Conservation (phyloP, 2,797 vertebrate genomes). For the Pelodytes ibericus region DNA sequence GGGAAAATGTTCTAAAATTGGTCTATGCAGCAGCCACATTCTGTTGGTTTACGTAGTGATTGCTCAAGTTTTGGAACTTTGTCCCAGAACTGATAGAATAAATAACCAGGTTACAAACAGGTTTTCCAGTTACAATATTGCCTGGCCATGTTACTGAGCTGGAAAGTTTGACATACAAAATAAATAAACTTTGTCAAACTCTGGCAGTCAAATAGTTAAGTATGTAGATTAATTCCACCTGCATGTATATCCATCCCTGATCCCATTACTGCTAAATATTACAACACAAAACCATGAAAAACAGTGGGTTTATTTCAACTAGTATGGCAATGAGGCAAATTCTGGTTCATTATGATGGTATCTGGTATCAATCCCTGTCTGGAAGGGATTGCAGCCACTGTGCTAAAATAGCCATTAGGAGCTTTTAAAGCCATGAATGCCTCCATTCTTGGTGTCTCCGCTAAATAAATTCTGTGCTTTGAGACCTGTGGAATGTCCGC, state of each 20-base stretch:
- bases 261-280: conserved; percentile 1
- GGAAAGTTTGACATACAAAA: neutral
- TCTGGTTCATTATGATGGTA: conserved; percentile 1
- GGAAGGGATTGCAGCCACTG: neutral
- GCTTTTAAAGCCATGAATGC: neutral
- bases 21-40: no score
- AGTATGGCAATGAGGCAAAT: conserved; percentile 6
- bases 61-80: no score
- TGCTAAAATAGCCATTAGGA: neutral
- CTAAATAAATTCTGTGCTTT: neutral
- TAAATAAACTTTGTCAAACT: no score
- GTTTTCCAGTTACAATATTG: no score
- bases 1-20: no score
- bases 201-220: neutral
- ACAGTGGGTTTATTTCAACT: neutral
- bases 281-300: neutral
- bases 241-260: neutral
- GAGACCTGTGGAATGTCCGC: neutral
- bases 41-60: no score
- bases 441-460: neutral
- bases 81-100: no score
- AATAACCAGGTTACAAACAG: no score
- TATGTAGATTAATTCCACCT: neutral
- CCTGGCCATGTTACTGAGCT: no score
- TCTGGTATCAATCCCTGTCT: conserved; percentile 2